These are phyloP conservation scores for Teleiodes luculella DNA, from an alignment of 2,888 invertebrate genomes.

Conservation along the genomic window DNA sequence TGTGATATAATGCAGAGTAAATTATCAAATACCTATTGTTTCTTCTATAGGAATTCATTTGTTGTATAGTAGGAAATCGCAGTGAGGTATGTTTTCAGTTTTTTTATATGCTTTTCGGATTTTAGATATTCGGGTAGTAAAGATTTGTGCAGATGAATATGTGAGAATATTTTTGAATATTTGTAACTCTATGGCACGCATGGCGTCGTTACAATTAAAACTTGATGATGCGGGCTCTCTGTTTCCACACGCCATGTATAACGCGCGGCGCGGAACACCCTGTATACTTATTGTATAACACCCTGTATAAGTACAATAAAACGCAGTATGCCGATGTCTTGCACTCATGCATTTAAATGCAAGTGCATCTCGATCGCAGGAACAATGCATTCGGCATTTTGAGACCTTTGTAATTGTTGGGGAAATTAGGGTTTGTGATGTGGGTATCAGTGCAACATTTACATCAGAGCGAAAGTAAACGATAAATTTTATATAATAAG, in stretches of 20 bases:
- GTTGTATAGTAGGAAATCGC: too few relatives aligned
- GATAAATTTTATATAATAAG: too few relatives aligned
- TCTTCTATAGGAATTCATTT: too few relatives aligned
- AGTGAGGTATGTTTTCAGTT: too few relatives aligned
- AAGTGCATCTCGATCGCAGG: neutral
- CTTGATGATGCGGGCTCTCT: constrained; percentile 72
- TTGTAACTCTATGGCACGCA: constrained; percentile 33
- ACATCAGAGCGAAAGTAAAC: neutral
- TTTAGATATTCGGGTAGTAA: too few relatives aligned
- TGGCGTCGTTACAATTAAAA: constrained; percentile 59
- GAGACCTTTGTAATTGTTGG: neutral
- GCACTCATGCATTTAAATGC: neutral
- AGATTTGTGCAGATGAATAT: too few relatives aligned
- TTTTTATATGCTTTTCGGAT: too few relatives aligned
- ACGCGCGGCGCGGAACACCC: constrained; percentile 21
- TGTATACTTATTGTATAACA: neutral
- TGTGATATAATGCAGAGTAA: too few relatives aligned
- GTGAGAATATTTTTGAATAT: neutral
- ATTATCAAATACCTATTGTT: too few relatives aligned
- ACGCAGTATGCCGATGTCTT: constrained; percentile 1
- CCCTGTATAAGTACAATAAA: neutral
- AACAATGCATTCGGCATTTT: neutral
- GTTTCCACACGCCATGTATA: constrained; percentile 33
- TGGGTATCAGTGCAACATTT: neutral
- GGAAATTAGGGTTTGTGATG: neutral